These are phyloP conservation scores for Neoascia interrupta DNA, from an alignment of 2,888 invertebrate species.

Conservation along the genomic window DNA sequence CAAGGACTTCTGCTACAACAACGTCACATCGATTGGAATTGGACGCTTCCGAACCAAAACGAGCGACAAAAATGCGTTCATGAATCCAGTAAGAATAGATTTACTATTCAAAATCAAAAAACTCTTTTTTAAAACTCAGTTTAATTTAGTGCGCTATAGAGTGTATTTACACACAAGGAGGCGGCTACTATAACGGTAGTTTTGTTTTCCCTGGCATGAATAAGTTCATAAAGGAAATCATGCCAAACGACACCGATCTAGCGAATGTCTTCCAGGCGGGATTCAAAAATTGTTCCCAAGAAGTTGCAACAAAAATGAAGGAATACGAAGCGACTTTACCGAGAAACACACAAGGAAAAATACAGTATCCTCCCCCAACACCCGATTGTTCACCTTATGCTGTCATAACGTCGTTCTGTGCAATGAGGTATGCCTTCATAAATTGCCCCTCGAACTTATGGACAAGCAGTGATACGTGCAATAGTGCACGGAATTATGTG, in stretches of 20 bases:
- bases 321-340: slow-evolving; percentile 33
- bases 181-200: slow-evolving; percentile 14
- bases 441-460: slow-evolving; percentile 34
- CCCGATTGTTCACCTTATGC: slow-evolving; percentile 36
- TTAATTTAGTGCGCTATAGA: slow-evolving; percentile 39
- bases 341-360: not conserved
- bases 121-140: not conserved
- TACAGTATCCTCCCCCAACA: not conserved
- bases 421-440: slow-evolving; percentile 28
- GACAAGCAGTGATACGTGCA: slow-evolving; percentile 22
- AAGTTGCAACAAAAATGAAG: slow-evolving; percentile 15
- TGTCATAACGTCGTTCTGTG: slow-evolving; percentile 22
- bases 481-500: slow-evolving; percentile 19
- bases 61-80: slow-evolving; percentile 4
- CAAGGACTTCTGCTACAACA: slow-evolving; percentile 17
- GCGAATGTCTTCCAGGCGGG: slow-evolving; percentile 6
- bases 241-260: slow-evolving; percentile 21
- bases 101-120: no score
- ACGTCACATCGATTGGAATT: no score
- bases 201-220: slow-evolving; percentile 14
- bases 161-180: slow-evolving; percentile 30
- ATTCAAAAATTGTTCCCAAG: slow-evolving; percentile 11
- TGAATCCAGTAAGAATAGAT: slow-evolving; percentile 35
- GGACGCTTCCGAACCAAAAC: not conserved
- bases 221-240: not conserved